phyloP scores from a whole-genome alignment of 2,888 invertebrate species.

The Caenorhabditis angaria region DNA sequence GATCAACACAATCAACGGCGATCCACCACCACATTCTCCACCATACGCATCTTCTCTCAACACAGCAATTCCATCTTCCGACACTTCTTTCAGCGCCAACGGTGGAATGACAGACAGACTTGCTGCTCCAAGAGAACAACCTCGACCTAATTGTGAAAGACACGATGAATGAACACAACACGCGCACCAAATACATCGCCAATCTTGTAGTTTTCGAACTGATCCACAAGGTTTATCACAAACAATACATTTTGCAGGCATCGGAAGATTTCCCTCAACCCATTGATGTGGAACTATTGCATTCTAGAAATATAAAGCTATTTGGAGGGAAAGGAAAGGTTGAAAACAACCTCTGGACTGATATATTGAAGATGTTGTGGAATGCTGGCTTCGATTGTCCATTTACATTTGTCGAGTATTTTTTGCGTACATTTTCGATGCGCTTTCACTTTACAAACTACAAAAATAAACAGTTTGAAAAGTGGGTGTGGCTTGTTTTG shows the following conservation, averaged over 20 bases:
- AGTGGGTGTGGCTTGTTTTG: too few relatives aligned
- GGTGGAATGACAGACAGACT: slow-evolving; percentile 93
- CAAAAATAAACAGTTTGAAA: slow-evolving; percentile 38
- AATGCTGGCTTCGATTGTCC: slow-evolving; percentile 93
- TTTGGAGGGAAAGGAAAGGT: too few relatives aligned
- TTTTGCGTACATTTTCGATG: slow-evolving; percentile 93
- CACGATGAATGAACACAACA: slow-evolving; percentile 77
- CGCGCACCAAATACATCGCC: slow-evolving; percentile 95
- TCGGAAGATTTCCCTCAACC: slow-evolving; percentile 95
- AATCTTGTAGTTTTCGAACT: slow-evolving; percentile 80
- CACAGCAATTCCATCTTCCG: slow-evolving; percentile 29
- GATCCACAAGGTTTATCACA: slow-evolving; percentile 97
- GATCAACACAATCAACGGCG: slow-evolving; percentile 88
- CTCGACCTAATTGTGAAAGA: slow-evolving; percentile 79
- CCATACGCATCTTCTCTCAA: slow-evolving; percentile 51
- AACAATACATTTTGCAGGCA: slow-evolving; percentile 88
- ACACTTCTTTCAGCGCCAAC: slow-evolving; percentile 78
- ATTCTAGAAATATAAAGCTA: slow-evolving; percentile 53
- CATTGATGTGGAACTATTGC: slow-evolving; percentile 93
- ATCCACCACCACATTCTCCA: slow-evolving; percentile 28
- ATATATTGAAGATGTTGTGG: slow-evolving; percentile 56
- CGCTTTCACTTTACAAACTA: slow-evolving; percentile 93
- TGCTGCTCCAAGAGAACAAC: slow-evolving; percentile 87
- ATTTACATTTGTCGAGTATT: slow-evolving; percentile 93
- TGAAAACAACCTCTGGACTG: slow-evolving; percentile 56